Percentiles rank a stretch among this genome's conserved stretches.
Conservation (phyloP, 2,113 vertebrate genomes). For the Zosterops japonicus region DNA sequence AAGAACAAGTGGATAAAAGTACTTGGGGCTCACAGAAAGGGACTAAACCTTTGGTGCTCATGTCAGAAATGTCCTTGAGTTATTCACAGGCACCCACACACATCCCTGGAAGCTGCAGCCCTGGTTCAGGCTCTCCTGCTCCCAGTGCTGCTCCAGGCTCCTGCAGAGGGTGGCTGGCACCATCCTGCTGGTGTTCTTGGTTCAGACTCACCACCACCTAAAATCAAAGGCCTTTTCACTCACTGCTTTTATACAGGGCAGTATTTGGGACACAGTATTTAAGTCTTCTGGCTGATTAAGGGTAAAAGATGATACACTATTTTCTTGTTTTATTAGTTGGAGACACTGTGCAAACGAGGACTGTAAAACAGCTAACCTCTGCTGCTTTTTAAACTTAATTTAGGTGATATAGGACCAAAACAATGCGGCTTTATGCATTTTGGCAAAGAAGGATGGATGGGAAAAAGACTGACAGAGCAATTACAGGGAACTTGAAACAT, state of each 20-base stretch:
- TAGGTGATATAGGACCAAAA: not conserved
- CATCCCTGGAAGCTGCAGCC: not conserved
- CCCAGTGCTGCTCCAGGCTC: not conserved
- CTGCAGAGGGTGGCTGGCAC: not conserved
- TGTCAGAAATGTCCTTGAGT: not conserved
- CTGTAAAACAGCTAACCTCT: not conserved
- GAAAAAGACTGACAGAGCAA: conserved; percentile 29
- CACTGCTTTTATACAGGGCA: not conserved
- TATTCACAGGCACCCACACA: not conserved
- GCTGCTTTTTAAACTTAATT: not conserved
- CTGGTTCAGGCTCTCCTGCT: not conserved
- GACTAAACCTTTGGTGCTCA: accelerated
- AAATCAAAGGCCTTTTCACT: not conserved
- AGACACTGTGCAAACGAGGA: not conserved
- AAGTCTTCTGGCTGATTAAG: not conserved
- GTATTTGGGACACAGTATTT: not conserved
- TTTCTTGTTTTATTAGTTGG: not conserved
- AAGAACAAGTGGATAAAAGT: not conserved
- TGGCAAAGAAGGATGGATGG: conserved; percentile 2
- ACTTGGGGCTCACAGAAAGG: not conserved
- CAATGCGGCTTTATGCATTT: not conserved
- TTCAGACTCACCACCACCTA: not conserved
- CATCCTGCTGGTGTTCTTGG: accelerated
- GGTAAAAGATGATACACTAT: not conserved
- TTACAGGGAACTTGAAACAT: conserved; percentile 44